These are phyloP conservation scores for Eptatretus atami DNA, from an alignment of 2,797 vertebrate species.

Conservation along the genomic window DNA sequence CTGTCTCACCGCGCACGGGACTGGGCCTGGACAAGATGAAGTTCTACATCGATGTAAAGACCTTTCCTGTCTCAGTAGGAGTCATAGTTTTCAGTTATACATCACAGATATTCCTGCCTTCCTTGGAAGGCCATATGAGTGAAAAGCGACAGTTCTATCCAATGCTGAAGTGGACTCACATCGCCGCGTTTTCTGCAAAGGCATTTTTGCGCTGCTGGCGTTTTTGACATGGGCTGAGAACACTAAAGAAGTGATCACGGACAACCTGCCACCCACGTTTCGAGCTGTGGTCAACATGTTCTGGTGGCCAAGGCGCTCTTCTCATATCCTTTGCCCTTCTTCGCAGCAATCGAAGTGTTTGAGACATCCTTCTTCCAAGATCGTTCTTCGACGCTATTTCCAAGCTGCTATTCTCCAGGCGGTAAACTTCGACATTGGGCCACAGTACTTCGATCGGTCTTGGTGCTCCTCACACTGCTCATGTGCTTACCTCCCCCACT, in stretches of 20 bases:
- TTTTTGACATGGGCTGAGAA: slow-evolving; percentile 26
- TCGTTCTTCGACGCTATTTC: no score
- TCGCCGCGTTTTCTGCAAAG: slow-evolving; percentile 28
- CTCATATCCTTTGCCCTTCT: slow-evolving; percentile 35
- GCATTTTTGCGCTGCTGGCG: slow-evolving; percentile 21
- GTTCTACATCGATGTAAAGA: slow-evolving; percentile 20
- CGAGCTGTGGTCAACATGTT: slow-evolving; percentile 24
- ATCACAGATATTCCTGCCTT: slow-evolving; percentile 35
- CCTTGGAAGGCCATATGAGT: slow-evolving; percentile 29
- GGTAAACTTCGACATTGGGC: slow-evolving; percentile 10
- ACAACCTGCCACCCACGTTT: slow-evolving; percentile 26
- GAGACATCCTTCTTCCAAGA: slow-evolving; percentile 11
- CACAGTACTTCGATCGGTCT: slow-evolving; percentile 16
- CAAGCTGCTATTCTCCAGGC: slow-evolving; percentile 8
- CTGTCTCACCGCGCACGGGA: slow-evolving; percentile 20
- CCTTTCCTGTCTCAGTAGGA: slow-evolving; percentile 27
- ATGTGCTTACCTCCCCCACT: slow-evolving; percentile 23
- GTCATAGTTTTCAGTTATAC: slow-evolving; percentile 51
- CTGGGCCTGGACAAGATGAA: slow-evolving; percentile 22
- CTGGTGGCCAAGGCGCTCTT: slow-evolving; percentile 27
- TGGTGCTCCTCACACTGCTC: slow-evolving; percentile 24
- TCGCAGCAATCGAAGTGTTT: slow-evolving; percentile 25
- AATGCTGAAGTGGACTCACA: slow-evolving; percentile 29
- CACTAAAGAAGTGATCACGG: slow-evolving; percentile 30
- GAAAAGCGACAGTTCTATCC: slow-evolving; percentile 18